These are phyloP conservation scores for Coelopa pilipes DNA, from an alignment of 2,888 invertebrate species.

Conservation along the genomic window DNA sequence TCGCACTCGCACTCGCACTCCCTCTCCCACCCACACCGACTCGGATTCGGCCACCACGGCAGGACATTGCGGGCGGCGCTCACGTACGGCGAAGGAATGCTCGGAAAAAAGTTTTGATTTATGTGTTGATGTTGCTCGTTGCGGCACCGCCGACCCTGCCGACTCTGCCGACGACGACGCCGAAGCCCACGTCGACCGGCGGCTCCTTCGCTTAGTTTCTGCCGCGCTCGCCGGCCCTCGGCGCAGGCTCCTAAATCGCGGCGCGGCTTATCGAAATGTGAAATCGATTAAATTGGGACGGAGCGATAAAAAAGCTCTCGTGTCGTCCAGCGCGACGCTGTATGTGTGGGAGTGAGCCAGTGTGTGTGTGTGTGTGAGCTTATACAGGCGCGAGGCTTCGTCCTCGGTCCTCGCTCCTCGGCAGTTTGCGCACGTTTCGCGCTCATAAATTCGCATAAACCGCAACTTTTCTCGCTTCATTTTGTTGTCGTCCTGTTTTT, in stretches of 20 bases:
- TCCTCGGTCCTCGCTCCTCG: background rate
- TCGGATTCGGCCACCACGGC: background rate
- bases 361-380: background rate
- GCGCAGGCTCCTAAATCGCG: slow-evolving; percentile 29
- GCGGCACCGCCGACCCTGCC: background rate
- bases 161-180: background rate
- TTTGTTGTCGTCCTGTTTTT: background rate
- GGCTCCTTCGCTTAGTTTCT: too few relatives aligned
- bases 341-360: background rate
- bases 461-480: slow-evolving; percentile 26
- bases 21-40: background rate
- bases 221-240: too few relatives aligned
- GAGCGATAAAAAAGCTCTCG: slow-evolving; percentile 17
- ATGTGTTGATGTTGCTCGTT: slow-evolving; percentile 32
- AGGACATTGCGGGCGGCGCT: background rate
- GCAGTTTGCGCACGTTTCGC: slow-evolving; percentile 39
- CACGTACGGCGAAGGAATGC: slow-evolving; percentile 9
- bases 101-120: slow-evolving; percentile 39
- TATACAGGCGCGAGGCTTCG: background rate
- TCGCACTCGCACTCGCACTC: background rate
- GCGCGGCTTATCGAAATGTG: slow-evolving; percentile 47
- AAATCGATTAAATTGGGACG: slow-evolving; percentile 50
- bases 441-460: slow-evolving; percentile 44
- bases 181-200: background rate
- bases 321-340: background rate